Base-by-base conservation (phyloP, 64 coral and sea anemone species). In the Porites australiensis region DNA sequence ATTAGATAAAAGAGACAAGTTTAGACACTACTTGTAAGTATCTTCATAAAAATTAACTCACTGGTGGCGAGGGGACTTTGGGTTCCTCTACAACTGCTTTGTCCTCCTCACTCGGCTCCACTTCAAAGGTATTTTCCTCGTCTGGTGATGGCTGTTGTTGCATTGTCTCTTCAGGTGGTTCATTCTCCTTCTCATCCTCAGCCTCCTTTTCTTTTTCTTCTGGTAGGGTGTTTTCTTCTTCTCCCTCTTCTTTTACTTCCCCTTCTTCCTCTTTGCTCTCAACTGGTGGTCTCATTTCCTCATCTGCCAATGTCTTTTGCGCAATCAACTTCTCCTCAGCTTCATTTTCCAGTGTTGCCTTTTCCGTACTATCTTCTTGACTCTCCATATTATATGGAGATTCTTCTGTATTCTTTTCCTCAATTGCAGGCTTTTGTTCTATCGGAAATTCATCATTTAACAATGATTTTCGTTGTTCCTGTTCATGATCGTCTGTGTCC, bases 51-150 rank as follows among this genome's bases (percentile, higher is more conserved):
- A 37, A 73, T 20, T 4, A 51, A 68, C 70, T 64, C 23, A 93
- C 91, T 61, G 54, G 74, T 87, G 63, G 49, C 2, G 54, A 59
- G 52, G 73, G 71, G 16, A 76, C 22, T 69, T 93, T 87, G 51
- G 82, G 79, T 18, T 93, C 91, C 18, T 87, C 91, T 0, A 81
- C 91, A 70, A 93, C 72, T 51, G 91, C 81, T 62, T 93, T 86
- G 44, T 93, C 91, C 22, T 86, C 83, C 11, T 91, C 89, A 82
- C 77, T 91, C 62, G 89, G 89, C 57, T 91, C 89, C 58, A 91
- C 78, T 74, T 82, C 79, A 75, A 91, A 91, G 2, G 68, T 58
- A 62, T 80, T 80, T 69, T 91, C 89, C 10, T 63, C 68, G 43
- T 50, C 69, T 75, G 50, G 64, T 15, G 63, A 81, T 44, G 23